Base-by-base conservation (phyloP, 2,113 vertebrate genomes). In the Orientallactaga bullata region DNA sequence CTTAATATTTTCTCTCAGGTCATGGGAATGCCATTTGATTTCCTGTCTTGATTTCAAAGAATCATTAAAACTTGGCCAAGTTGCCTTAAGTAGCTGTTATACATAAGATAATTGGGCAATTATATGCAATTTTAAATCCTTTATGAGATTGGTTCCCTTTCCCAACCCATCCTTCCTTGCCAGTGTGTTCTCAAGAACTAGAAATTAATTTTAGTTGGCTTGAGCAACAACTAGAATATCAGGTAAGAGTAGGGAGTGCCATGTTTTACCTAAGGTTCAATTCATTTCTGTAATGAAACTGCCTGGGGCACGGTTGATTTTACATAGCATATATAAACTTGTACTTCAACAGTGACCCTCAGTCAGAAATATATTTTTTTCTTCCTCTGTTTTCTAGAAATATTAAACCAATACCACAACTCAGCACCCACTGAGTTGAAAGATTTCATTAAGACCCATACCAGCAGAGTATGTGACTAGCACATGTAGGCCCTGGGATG, bases 1-100 rank as follows among this genome's bases (percentile, higher is more conserved):
- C 18, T 63, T 24, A 58, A 42, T 73, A 37, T 61, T 78, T 93
- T 83, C 39, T 94, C 88, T n/a, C 32, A 89, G 47, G 28, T 90
- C 30, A 63, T 60, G 17, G 18, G 18, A 30, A 32, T 60, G 80
- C 74, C 20, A 66, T 72, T 42, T 51, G 26, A 73, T 80, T 77
- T 93, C 58, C 32, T 55, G 8, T 42, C 73, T 93, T 81, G 7
- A 74, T 86, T 65, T 79, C 12, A 47, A 90, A 71, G 32, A 79
- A 79, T 79, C 32, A 35, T 42, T 61, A 39, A 66, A 51, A 71
- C 73, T 21, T 93, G 85, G 35, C 2, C 15, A 18, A 24, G 20
- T 86, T 82, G 55, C 63, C 37, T 16, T 23, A 39, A 60, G 60
- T 11, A 69, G 21, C 24, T 61, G 20, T 76, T 73, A 58, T 8